Conservation (phyloP, 2,113 vertebrate species). For the Thermophis baileyi region DNA sequence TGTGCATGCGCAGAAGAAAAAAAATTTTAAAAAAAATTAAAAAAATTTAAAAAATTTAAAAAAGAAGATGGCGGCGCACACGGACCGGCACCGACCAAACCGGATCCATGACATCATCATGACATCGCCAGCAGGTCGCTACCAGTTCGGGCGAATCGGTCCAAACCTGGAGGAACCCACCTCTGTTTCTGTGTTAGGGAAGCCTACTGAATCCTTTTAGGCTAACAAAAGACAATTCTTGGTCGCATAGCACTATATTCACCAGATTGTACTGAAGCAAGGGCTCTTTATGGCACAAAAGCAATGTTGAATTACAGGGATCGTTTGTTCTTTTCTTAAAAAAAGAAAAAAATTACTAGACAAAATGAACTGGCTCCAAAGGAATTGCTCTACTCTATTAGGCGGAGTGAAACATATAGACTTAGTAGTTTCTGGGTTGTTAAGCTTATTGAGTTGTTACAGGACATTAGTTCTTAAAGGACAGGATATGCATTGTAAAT, state of each 20-base stretch:
- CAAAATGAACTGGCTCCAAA: neutral
- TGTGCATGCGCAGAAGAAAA: no score
- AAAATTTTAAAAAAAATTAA: no score
- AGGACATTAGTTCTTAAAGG: neutral
- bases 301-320: neutral
- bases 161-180: no score
- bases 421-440: neutral
- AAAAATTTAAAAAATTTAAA: no score
- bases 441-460: conserved; percentile 6
- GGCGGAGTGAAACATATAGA: neutral
- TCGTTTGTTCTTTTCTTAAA: neutral
- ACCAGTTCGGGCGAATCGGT: no score
- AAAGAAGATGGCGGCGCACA: no score
- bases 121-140: no score
- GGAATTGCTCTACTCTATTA: neutral
- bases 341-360: neutral
- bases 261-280: neutral
- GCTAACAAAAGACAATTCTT: neutral
- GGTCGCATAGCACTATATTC: neutral
- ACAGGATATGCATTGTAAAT: conserved; percentile 12
- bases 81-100: no score
- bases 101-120: no score
- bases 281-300: neutral
- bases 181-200: neutral
- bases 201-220: neutral